Conservation (phyloP, 2,113 vertebrate genomes). For the Ptyas mucosa region DNA sequence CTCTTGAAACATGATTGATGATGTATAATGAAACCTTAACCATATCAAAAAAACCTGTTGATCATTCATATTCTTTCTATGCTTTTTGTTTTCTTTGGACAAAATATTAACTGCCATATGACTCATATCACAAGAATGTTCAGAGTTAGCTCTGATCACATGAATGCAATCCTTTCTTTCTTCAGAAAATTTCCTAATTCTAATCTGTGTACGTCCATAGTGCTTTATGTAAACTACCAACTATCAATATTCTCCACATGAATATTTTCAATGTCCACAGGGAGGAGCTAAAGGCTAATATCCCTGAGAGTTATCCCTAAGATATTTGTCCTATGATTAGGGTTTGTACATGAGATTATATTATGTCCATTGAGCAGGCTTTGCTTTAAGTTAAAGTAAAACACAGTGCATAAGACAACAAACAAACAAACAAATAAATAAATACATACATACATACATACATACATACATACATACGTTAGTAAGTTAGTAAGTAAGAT, state of each 20-base stretch:
- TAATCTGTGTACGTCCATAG: neutral
- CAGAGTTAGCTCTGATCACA: neutral
- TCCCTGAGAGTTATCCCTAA: neutral
- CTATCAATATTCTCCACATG: neutral
- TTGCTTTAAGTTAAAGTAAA: neutral
- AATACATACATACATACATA: no score
- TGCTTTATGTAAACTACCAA: neutral
- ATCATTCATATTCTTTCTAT: neutral
- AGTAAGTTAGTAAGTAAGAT: neutral
- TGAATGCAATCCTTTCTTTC: neutral
- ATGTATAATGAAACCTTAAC: neutral
- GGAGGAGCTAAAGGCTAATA: conserved; percentile 15
- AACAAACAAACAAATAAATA: no score
- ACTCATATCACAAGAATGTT: neutral
- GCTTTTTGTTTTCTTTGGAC: neutral
- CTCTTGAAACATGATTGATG: neutral
- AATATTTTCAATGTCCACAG: conserved; percentile 1
- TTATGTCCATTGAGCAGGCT: neutral
- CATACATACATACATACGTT: no score
- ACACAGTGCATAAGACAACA: neutral
- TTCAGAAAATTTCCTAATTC: neutral
- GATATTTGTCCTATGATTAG: neutral
- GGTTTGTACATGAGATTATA: neutral
- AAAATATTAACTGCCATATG: neutral
- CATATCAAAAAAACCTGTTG: neutral